Conservation (phyloP, 2,888 invertebrate genomes). For the Pyrrhosoma nymphula region DNA sequence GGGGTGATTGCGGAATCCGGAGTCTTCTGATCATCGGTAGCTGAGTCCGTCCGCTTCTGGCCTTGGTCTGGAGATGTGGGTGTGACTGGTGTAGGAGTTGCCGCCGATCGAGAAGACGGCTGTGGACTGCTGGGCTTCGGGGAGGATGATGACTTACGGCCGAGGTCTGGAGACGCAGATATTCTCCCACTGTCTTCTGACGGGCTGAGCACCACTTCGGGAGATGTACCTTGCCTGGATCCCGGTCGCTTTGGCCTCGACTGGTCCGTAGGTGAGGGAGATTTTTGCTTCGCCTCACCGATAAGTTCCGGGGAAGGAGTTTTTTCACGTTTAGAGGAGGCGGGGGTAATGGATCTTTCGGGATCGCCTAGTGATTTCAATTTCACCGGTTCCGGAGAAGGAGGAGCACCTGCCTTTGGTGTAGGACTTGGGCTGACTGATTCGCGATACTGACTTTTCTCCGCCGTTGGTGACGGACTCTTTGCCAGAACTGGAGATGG, state of each 20-base stretch:
- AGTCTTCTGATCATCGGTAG: background rate
- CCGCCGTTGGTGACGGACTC: slow-evolving; percentile 38
- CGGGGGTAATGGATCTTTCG: background rate
- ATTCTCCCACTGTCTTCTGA: slow-evolving; percentile 61
- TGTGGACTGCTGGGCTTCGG: slow-evolving; percentile 25
- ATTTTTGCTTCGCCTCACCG: slow-evolving; percentile 5
- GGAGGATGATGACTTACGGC: slow-evolving; percentile 42
- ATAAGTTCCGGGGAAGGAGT: slow-evolving; percentile 1
- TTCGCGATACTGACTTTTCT: background rate
- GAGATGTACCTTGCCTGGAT: slow-evolving; percentile 51
- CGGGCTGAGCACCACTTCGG: slow-evolving; percentile 48
- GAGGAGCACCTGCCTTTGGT: background rate
- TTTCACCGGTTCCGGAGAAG: background rate
- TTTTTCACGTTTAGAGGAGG: background rate
- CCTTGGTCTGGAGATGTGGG: slow-evolving; percentile 32
- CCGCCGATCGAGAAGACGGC: slow-evolving; percentile 4
- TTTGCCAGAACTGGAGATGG: slow-evolving; percentile 24
- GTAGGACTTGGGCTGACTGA: background rate
- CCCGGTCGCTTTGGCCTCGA: slow-evolving; percentile 44
- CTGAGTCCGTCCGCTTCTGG: background rate
- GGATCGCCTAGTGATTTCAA: background rate
- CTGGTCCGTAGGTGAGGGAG: slow-evolving; percentile 23
- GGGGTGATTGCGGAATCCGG: slow-evolving; percentile 33
- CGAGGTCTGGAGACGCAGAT: slow-evolving; percentile 42
- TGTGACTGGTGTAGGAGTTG: background rate